Conservation (phyloP, 2,888 invertebrate genomes). For the Drepanosiphum platanoidis region DNA sequence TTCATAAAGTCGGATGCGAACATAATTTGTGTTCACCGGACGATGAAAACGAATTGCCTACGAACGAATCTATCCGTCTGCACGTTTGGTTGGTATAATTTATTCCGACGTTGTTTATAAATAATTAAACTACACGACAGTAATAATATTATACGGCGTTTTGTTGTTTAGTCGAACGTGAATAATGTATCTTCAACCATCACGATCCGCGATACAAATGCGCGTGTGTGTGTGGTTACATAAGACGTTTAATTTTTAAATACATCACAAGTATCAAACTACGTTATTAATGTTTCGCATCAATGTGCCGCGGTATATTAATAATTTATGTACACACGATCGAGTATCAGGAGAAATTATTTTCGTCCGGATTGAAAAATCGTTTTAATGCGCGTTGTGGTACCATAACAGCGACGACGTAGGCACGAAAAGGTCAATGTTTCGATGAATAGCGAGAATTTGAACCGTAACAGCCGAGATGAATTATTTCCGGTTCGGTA, state of each 20-base stretch:
- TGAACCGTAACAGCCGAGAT: neutral
- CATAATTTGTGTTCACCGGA: neutral
- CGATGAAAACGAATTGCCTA: neutral
- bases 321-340: neutral
- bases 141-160: neutral
- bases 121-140: neutral
- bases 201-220: neutral
- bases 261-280: neutral
- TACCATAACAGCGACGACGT: no score
- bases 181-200: neutral
- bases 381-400: neutral
- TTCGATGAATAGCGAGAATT: constrained; percentile 4
- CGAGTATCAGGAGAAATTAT: neutral
- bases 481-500: constrained; percentile 25
- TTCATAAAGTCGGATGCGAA: neutral
- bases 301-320: neutral
- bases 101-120: neutral
- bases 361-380: constrained; percentile 7
- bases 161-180: neutral
- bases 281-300: neutral
- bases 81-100: neutral
- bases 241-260: neutral
- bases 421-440: neutral
- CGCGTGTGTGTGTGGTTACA: neutral
- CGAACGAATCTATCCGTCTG: neutral